Evolutionary conservation across 2,113 vertebrate genomes (phyloP).

Genomic region (Ramphastos sulfuratus): DNA sequence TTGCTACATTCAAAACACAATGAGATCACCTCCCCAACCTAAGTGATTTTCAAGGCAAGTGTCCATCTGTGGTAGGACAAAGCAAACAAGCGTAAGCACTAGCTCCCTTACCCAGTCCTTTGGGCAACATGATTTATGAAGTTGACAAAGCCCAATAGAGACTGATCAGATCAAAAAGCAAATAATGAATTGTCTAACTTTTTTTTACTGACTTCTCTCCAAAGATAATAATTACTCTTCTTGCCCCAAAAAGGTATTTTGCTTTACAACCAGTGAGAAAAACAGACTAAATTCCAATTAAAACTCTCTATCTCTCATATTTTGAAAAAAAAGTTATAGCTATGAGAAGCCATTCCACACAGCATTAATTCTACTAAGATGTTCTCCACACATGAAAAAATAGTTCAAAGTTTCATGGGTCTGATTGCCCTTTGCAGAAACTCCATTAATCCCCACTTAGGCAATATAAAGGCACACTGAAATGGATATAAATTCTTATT

Average conservation of each 20-base stretch:
- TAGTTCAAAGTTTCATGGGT: neutral
- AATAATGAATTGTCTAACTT: neutral
- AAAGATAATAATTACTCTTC: neutral
- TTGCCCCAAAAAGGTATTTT: neutral
- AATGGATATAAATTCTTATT: slow-evolving; percentile 27
- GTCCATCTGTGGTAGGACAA: neutral
- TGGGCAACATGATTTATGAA: neutral
- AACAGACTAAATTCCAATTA: neutral
- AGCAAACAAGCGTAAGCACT: neutral
- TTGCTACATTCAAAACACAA: neutral
- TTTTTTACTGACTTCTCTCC: no score
- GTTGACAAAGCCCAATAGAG: neutral
- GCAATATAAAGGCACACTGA: slow-evolving; percentile 30
- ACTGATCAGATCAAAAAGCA: neutral
- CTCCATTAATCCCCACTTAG: neutral
- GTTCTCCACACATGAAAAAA: neutral
- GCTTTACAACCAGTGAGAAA: neutral
- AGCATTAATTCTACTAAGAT: neutral
- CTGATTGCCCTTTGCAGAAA: slow-evolving; percentile 29
- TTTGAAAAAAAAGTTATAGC: neutral
- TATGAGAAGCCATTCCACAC: neutral
- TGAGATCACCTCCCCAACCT: neutral
- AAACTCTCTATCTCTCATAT: neutral
- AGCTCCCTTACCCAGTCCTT: neutral
- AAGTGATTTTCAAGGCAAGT: neutral